phyloP scores from a whole-genome alignment of 2,113 vertebrate genomes.

The Podarcis raffonei region DNA sequence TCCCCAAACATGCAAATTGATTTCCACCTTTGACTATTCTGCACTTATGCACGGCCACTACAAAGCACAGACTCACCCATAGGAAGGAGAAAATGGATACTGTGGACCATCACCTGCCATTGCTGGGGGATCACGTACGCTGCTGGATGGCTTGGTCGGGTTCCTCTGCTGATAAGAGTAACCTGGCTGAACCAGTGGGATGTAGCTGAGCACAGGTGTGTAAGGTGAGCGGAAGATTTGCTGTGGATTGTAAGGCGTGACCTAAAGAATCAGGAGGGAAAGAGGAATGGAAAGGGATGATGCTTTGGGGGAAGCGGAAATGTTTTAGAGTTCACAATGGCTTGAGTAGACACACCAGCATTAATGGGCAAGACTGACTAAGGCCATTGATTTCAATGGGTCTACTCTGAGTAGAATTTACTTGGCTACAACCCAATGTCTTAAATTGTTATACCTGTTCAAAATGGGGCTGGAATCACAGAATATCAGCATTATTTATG shows the following conservation, averaged over 20 bases:
- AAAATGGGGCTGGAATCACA: too few species aligned
- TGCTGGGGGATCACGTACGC: constrained; percentile 34
- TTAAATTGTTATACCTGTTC: too few species aligned
- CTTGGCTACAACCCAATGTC: too few species aligned
- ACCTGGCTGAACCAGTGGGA: constrained; percentile 61
- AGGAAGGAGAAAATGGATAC: constrained; percentile 50
- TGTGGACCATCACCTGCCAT: constrained; percentile 58
- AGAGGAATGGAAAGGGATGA: too few species aligned
- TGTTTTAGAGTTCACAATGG: too few species aligned
- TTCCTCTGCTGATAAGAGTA: constrained; percentile 56
- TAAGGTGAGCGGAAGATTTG: constrained; percentile 66
- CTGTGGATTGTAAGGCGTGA: constrained; percentile 60
- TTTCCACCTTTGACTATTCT: neutral
- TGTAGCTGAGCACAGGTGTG: constrained; percentile 49
- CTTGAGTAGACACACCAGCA: too few species aligned
- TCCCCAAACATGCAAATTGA: neutral
- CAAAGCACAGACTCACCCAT: constrained; percentile 54
- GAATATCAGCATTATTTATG: too few species aligned
- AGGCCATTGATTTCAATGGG: too few species aligned
- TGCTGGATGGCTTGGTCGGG: constrained; percentile 28
- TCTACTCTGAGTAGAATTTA: too few species aligned
- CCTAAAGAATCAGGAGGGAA: constrained; percentile 40
- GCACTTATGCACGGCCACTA: neutral
- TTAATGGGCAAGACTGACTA: too few species aligned
- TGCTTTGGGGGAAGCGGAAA: too few species aligned